Evolutionary conservation across 2,888 invertebrate genomes (phyloP).

Genomic region (Diadromus collaris): DNA sequence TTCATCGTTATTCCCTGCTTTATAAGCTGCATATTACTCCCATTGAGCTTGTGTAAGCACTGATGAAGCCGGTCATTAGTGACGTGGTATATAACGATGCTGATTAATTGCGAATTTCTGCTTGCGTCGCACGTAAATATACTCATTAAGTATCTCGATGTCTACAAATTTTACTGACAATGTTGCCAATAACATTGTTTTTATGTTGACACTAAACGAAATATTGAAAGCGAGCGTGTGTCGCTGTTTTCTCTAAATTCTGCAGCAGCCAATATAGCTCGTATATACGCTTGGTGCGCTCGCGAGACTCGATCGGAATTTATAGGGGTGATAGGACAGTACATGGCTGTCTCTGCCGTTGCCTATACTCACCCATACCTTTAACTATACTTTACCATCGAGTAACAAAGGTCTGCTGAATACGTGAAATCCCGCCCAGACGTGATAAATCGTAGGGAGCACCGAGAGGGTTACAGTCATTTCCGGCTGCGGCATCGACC

Average conservation of each 20-base stretch:
- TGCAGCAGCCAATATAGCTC: not conserved
- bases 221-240: conserved; percentile 28
- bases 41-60: not conserved
- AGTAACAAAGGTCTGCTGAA: not conserved
- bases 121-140: not conserved
- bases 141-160: not conserved
- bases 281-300: not conserved
- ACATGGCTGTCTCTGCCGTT: not conserved
- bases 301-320: conserved; percentile 41
- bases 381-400: not conserved
- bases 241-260: conserved; percentile 8
- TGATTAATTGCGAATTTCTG: not conserved
- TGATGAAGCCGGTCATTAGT: not conserved
- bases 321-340: not conserved
- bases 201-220: conserved; percentile 5
- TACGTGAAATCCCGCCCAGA: conserved; percentile 6
- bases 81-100: not conserved
- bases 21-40: not conserved
- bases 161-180: not conserved
- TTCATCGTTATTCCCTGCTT: not conserved
- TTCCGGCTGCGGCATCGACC: conserved; percentile 26
- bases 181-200: not conserved
- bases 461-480: conserved; percentile 15
- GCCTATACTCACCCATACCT: too few relatives aligned
- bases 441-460: conserved; percentile 34